Evolutionary conservation across 2,797 vertebrate genomes (phyloP).

Genomic region (Halcyon badia): DNA sequence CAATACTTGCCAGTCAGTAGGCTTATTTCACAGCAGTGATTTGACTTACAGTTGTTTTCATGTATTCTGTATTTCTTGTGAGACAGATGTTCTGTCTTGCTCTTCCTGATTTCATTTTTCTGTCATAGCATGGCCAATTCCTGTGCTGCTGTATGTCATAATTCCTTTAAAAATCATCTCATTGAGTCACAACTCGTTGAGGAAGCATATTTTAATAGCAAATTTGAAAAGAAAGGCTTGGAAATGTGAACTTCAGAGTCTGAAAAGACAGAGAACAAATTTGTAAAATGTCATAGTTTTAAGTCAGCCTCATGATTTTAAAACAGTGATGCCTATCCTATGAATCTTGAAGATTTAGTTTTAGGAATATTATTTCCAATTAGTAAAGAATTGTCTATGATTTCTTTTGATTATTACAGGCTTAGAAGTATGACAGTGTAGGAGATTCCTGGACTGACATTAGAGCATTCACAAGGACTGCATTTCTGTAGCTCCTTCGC

Average conservation of each 20-base stretch:
- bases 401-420: neutral
- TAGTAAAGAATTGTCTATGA: neutral
- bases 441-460: neutral
- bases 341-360: neutral
- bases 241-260: neutral
- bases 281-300: neutral
- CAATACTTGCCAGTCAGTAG: neutral
- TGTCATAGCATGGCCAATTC: neutral
- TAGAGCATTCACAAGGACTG: neutral
- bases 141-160: neutral
- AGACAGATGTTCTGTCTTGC: neutral
- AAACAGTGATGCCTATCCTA: neutral
- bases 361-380: neutral
- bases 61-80: neutral
- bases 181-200: neutral
- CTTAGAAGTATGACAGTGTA: neutral
- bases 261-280: neutral
- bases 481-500: neutral
- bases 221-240: neutral
- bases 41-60: neutral
- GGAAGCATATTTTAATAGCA: neutral
- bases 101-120: neutral
- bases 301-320: neutral
- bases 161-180: neutral
- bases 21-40: neutral